Conservation (phyloP, 2,113 vertebrate genomes). For the Microcebus ravelobensis region DNA sequence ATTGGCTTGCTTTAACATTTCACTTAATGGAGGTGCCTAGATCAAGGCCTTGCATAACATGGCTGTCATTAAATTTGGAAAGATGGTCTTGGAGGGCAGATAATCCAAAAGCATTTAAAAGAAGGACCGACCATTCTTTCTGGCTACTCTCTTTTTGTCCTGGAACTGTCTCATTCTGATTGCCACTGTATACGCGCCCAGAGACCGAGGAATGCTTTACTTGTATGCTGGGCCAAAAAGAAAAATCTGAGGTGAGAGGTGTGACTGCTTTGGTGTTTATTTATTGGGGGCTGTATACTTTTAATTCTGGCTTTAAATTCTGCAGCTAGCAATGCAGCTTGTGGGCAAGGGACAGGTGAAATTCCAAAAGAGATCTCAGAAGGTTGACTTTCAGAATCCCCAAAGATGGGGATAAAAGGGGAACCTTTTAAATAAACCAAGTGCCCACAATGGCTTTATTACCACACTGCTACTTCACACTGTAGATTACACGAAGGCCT, state of each 20-base stretch:
- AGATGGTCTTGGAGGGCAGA: neutral
- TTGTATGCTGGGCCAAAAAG: neutral
- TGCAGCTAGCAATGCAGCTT: slow-evolving; percentile 54
- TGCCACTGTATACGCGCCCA: neutral
- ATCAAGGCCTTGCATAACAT: neutral
- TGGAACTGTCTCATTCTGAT: neutral
- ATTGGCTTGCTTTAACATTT: neutral
- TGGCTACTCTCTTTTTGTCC: neutral
- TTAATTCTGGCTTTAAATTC: slow-evolving; percentile 72
- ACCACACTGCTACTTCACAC: slow-evolving; percentile 80
- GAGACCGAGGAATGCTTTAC: slow-evolving; percentile 26
- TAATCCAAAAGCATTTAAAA: neutral
- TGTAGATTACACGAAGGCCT: slow-evolving; percentile 84
- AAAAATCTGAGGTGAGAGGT: neutral
- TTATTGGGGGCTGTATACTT: slow-evolving; percentile 60
- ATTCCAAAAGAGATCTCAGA: slow-evolving; percentile 74
- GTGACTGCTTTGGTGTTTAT: slow-evolving; percentile 46
- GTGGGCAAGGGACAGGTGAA: slow-evolving; percentile 40
- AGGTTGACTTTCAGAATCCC: slow-evolving; percentile 80
- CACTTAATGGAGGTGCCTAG: neutral
- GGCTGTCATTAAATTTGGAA: neutral
- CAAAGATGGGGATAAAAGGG: slow-evolving; percentile 76
- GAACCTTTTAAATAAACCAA: slow-evolving; percentile 84
- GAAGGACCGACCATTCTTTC: neutral
- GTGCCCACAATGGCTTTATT: slow-evolving; percentile 86